Evolutionary conservation across 35 echinoderm and acorn worm genomes (phyloP).

Genomic region (Chiridota heheva): DNA sequence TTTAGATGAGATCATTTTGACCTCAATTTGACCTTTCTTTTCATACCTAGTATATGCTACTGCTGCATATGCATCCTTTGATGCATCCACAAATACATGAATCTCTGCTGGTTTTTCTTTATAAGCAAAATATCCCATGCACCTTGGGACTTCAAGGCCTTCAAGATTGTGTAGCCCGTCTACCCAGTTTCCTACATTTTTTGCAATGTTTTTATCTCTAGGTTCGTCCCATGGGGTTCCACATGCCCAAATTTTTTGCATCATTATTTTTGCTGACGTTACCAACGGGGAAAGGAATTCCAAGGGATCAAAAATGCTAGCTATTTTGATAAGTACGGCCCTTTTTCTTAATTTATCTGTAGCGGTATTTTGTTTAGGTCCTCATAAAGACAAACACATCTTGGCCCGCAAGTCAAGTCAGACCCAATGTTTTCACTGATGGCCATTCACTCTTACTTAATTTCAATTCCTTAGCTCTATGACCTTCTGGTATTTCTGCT

Average conservation of each 20-base stretch:
- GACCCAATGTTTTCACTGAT: neutral
- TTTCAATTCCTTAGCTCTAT: slow-evolving; percentile 4
- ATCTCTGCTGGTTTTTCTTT: slow-evolving; percentile 3
- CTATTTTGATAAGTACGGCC: neutral
- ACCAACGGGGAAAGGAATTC: neutral
- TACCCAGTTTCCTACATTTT: slow-evolving; percentile 9
- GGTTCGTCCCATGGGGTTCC: slow-evolving; percentile 27
- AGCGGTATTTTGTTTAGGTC: neutral
- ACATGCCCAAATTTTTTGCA: slow-evolving; percentile 2
- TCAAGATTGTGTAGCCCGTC: neutral
- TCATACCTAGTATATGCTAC: slow-evolving; percentile 24
- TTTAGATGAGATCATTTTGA: slow-evolving; percentile 21
- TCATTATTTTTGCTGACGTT: slow-evolving; percentile 5
- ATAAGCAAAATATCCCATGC: neutral
- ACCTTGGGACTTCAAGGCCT: slow-evolving; percentile 12
- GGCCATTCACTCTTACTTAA: neutral
- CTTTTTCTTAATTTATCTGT: slow-evolving; percentile 2
- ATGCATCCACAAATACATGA: slow-evolving; percentile 46
- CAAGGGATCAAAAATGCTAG: slow-evolving; percentile 5
- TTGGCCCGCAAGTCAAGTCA: no score
- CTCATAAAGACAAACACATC: no score
- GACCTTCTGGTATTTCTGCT: slow-evolving; percentile 1
- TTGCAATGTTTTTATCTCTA: neutral
- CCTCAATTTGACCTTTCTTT: neutral
- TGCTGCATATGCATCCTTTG: slow-evolving; percentile 26